Evolutionary conservation across 2,797 vertebrate genomes (phyloP).

Genomic region (Mastacembelus armatus): DNA sequence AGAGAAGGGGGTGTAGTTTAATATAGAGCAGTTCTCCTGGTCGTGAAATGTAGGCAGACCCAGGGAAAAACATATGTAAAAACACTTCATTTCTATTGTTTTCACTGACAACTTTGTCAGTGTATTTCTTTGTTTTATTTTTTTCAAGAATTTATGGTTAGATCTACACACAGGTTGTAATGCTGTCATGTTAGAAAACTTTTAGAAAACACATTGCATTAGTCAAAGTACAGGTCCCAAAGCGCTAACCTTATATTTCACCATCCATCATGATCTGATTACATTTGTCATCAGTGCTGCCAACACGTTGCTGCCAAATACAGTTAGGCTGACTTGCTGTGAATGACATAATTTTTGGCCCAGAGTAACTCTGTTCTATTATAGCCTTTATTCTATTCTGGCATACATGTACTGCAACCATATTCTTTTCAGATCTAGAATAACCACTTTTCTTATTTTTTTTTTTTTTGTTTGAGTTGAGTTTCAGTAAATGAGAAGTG

Average conservation of each 20-base stretch:
- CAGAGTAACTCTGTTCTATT: conserved; percentile 30
- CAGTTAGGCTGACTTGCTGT: conserved; percentile 54
- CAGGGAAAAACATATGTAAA: conserved; percentile 25
- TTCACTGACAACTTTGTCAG: neutral
- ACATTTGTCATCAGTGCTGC: conserved; percentile 64
- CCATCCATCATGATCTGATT: conserved; percentile 67
- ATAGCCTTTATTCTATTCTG: conserved; percentile 47
- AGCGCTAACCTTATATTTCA: conserved; percentile 63
- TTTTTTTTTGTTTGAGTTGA: conserved; percentile 42
- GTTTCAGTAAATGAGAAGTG: conserved; percentile 45
- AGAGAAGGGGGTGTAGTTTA: conserved; percentile 61
- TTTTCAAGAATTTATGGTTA: neutral
- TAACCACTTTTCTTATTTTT: conserved; percentile 37
- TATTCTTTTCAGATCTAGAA: conserved; percentile 45
- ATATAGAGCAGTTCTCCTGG: conserved; percentile 42
- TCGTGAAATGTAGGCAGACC: conserved; percentile 33
- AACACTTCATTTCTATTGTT: conserved; percentile 15
- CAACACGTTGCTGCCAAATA: conserved; percentile 65
- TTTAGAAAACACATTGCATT: conserved; percentile 41
- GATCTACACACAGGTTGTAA: conserved; percentile 5
- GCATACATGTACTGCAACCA: conserved; percentile 55
- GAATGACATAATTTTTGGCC: conserved; percentile 73
- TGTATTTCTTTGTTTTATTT: neutral
- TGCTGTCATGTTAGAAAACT: conserved; percentile 36
- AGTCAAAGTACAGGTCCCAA: conserved; percentile 49